Conservation (phyloP, 2,113 vertebrate genomes). For the Dasyprocta punctata region DNA sequence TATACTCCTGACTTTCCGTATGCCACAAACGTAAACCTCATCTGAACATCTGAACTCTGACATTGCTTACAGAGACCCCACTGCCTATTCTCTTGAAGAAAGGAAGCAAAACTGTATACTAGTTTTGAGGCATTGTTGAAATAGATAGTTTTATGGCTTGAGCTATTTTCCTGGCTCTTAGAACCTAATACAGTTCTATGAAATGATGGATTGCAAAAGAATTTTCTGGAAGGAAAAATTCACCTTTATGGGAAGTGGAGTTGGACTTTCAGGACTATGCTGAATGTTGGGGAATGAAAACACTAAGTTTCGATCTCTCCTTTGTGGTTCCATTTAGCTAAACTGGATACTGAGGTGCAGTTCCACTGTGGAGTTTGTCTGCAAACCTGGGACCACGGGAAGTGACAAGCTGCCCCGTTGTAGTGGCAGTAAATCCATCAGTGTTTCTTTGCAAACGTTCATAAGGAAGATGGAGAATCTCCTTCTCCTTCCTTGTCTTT, state of each 20-base stretch:
- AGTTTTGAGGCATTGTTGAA: background rate
- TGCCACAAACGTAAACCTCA: background rate
- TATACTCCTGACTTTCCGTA: background rate
- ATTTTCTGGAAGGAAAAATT: background rate
- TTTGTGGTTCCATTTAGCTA: background rate
- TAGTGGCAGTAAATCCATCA: conserved; percentile 9
- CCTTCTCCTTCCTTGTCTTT: background rate
- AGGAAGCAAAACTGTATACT: background rate
- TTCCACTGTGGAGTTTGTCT: accelerated
- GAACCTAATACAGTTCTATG: background rate
- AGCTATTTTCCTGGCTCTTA: background rate
- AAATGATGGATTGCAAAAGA: background rate
- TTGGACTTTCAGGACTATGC: background rate
- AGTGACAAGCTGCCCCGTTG: conserved; percentile 2
- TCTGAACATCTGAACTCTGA: too few species aligned
- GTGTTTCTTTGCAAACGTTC: conserved; percentile 8
- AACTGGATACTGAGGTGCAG: background rate
- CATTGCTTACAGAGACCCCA: background rate
- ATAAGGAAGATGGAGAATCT: conserved; percentile 26
- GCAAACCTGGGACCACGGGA: background rate
- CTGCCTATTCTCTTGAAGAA: background rate
- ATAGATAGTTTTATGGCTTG: background rate
- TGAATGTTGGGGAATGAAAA: background rate
- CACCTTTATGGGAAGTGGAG: background rate
- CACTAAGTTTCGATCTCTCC: background rate